Percentiles rank a stretch among this genome's conserved stretches.
phyloP scores from a whole-genome alignment of 2,113 vertebrate genomes.

The Amia ocellicauda region DNA sequence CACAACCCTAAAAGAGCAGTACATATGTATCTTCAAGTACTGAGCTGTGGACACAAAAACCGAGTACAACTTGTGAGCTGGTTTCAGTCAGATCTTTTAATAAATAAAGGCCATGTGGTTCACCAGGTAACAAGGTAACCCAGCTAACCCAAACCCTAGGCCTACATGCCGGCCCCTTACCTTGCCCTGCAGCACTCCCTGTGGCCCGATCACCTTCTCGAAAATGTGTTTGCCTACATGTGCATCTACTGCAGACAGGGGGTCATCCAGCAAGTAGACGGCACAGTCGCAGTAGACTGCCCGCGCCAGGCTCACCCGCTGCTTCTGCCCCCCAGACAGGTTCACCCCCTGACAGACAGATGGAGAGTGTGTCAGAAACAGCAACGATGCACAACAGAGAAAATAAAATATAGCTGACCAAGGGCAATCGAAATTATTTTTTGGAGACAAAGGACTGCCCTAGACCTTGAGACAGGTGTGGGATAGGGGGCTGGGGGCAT shows the following conservation, averaged over 20 bases:
- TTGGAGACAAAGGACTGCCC: too few species aligned
- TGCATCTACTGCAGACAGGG: conserved; percentile 88
- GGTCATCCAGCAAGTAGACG: conserved; percentile 86
- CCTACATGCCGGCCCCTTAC: conserved; percentile 59
- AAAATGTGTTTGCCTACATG: conserved; percentile 95
- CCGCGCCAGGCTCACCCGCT: conserved; percentile 86
- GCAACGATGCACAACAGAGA: neutral
- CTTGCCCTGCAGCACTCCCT: conserved; percentile 82
- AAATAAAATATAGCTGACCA: neutral
- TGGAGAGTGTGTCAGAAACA: neutral
- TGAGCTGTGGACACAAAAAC: too few species aligned
- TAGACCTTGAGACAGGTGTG: too few species aligned
- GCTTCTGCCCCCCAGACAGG: conserved; percentile 93
- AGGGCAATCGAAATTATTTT: neutral
- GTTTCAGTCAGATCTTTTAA: too few species aligned
- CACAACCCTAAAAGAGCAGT: too few species aligned
- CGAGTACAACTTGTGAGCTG: too few species aligned
- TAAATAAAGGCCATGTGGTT: too few species aligned
- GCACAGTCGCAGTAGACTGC: conserved; percentile 80
- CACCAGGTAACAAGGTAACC: too few species aligned
- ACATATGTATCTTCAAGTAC: too few species aligned
- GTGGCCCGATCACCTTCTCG: conserved; percentile 86
- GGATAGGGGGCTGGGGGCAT: too few species aligned
- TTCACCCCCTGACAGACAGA: conserved; percentile 78
- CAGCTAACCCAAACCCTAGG: too few species aligned